Evolutionary conservation across 2,797 vertebrate species (phyloP), one percentile per base, ranked within the genome.

Genomic region (Sternotherus odoratus): DNA sequence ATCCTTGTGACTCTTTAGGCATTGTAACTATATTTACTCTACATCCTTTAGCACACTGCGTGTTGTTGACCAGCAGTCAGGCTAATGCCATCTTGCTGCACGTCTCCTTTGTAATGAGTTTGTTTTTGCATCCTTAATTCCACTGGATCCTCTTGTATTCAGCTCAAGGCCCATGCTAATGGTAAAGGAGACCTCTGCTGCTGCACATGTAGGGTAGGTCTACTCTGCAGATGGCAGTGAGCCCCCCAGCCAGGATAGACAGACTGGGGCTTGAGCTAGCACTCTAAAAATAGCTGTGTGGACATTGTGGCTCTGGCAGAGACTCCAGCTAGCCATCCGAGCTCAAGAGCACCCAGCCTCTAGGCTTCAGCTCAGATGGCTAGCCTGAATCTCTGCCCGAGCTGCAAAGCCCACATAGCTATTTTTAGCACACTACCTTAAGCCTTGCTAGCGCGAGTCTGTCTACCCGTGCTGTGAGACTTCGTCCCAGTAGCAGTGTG

Each of bases 131-230:
- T 30, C 0, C 2, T 12, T 57, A 0, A 0, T 5, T 51, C 54
- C 88, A 88, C 84, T 78, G 69, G 92, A 83, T 56, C 93, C 63
- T 36, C 21, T 82, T 85, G 49, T 85, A 79, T 48, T 93, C 56
- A 84, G 57, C 86, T 93, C 72, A 89, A 56, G 33, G 50, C 57
- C 86, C 89, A 6, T 0, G 23, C 78, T 74, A 57, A 53, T 43
- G 91, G 39, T 28, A 78, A 91, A 75, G 39, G 36, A 83, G 60
- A 23, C 69, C 78, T 82, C 84, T 89, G 50, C 78, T 83, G 83
- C 72, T 87, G 87, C 84, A 92, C 93, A 72, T 60, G 30, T 28
- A 56, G 57, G 57, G 30, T 60, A 26, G 16, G 53, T 33, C 57
- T 17, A 33, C 30, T 16, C 57, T 17, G 30, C 57, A 30, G 12